Evolutionary conservation across 2,113 vertebrate species (phyloP).

Genomic region (Xenopus borealis): DNA sequence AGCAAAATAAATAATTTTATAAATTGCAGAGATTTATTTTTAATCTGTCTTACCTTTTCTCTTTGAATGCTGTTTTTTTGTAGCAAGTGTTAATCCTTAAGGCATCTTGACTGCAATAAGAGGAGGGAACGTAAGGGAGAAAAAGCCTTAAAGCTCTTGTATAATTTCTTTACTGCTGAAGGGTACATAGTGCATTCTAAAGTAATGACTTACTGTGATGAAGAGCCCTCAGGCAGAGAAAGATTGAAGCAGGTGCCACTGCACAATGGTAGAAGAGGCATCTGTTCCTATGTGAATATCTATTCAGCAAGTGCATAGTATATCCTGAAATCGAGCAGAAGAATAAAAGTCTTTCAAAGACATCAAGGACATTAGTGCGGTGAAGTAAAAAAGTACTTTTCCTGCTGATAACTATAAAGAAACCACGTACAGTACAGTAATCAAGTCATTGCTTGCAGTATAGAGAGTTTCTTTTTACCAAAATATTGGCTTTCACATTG

Average conservation of each 20-base stretch:
- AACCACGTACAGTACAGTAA: too few species aligned
- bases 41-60: conserved; percentile 23
- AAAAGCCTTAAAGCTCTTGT: conserved; percentile 24
- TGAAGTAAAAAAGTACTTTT: not conserved
- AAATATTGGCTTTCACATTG: too few species aligned
- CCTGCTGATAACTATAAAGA: not conserved
- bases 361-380: conserved; percentile 14
- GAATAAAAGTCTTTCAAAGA: conserved; percentile 18
- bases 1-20: conserved; percentile 4
- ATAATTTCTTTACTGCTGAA: conserved; percentile 33
- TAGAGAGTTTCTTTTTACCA: too few species aligned
- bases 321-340: conserved; percentile 7
- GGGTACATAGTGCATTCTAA: conserved; percentile 22
- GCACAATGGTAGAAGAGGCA: conserved; percentile 16
- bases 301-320: conserved; percentile 12
- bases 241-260: conserved; percentile 33
- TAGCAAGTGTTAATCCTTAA: conserved; percentile 31
- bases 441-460: too few species aligned
- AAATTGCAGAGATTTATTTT: not conserved
- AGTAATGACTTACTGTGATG: conserved; percentile 37
- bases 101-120: conserved; percentile 34
- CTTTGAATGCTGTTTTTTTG: conserved; percentile 12
- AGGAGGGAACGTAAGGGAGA: conserved; percentile 25
- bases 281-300: conserved; percentile 26
- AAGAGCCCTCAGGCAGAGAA: conserved; percentile 20